Conservation (phyloP, 2,888 invertebrate genomes). For the Nebria brevicollis region DNA sequence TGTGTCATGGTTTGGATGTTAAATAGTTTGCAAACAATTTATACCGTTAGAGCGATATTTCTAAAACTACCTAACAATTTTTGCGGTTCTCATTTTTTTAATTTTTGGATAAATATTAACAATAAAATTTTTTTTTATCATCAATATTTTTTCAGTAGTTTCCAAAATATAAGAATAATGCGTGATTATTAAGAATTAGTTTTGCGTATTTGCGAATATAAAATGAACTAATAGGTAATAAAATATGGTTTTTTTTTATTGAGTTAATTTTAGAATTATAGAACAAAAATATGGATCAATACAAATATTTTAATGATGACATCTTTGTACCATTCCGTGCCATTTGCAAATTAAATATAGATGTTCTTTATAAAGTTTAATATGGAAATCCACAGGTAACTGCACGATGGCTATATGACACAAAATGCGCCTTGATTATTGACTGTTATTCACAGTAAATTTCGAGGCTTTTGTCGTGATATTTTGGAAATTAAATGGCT, state of each 20-base stretch:
- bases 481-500: not conserved
- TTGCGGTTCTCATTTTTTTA: too few species aligned
- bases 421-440: not conserved
- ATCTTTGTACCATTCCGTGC: conserved; percentile 43
- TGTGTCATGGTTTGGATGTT: not conserved
- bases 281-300: conserved; percentile 37
- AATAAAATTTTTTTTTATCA: too few species aligned
- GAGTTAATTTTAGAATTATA: conserved; percentile 22
- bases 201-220: too few species aligned
- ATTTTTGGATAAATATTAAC: too few species aligned
- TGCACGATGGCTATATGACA: not conserved
- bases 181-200: too few species aligned
- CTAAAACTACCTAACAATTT: not conserved
- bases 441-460: not conserved
- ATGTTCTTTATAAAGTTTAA: conserved; percentile 6
- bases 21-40: not conserved
- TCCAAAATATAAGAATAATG: too few species aligned
- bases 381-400: conserved; percentile 6
- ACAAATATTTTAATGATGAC: conserved; percentile 35
- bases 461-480: not conserved
- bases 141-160: too few species aligned
- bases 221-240: not conserved
- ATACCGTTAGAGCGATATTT: not conserved
- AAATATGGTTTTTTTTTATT: not conserved
- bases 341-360: conserved; percentile 41